Base-by-base conservation (phyloP, 2,888 invertebrate species). In the Meteorus colon region DNA sequence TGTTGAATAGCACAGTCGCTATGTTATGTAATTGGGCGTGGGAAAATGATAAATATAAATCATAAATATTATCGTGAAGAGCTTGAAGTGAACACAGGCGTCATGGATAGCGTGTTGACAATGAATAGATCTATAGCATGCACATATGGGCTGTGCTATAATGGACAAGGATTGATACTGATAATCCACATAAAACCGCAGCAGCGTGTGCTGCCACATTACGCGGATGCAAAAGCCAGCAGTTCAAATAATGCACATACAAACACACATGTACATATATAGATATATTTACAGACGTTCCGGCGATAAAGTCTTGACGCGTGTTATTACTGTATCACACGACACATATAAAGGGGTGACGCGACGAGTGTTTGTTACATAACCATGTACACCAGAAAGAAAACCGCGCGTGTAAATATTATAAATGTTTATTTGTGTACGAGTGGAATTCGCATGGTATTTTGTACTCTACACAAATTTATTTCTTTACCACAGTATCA, bases 241-340 rank as follows among this genome's bases (percentile, higher is more conserved):
- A 79, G 77, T 74, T 78, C 81, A 82, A 84, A 84, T 85, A 85
- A 86, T 83, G 34, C 31, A 73, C 59, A 62, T 45, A 27, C 31
- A 41, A 41, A 41, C 41, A 41, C 34, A 83, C 83, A 84, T 82
- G 82, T 19, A n/a, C 19, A 19, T 48, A 6, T 48, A 48, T 2
- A 48, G 2, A 48, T 48, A 5, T 16, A n/a, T 48, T 80, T 81
- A 78, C 73, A 81, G 80, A 72, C 79, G 79, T 81, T 74, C 71
- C 34, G 68, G 81, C 82, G 84, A 84, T 83, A 85, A 84, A 82
- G 82, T 82, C 80, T 76, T 78, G 80, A 80, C 78, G 81, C 82
- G 83, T 81, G 84, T 87, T 86, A 86, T 87, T 87, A 83, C 84
- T 82, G 82, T 83, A 83, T 84, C 84, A 84, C 84, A 83, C 84